These are phyloP conservation scores for Scopus umbretta DNA, from an alignment of 2,113 vertebrate species.

Conservation along the genomic window DNA sequence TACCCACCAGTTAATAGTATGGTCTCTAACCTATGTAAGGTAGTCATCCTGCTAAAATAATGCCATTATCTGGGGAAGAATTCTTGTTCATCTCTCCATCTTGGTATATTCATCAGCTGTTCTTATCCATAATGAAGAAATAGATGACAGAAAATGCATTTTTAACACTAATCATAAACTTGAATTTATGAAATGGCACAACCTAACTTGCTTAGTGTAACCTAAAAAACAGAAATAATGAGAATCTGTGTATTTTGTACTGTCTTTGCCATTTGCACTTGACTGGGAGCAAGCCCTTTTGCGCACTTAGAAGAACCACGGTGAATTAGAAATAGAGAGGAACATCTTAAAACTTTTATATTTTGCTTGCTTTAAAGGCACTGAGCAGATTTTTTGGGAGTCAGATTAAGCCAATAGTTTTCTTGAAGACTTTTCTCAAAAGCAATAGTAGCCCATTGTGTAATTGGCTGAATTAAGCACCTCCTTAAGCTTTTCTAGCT, in stretches of 20 bases:
- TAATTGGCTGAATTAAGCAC: conserved; percentile 48
- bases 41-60: background rate
- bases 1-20: background rate
- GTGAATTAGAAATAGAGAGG: background rate
- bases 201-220: background rate
- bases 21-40: background rate
- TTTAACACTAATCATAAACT: background rate
- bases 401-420: conserved; percentile 22
- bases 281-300: background rate
- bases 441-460: background rate
- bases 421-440: conserved; percentile 16
- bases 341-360: background rate
- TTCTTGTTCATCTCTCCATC: background rate
- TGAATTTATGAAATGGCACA: background rate
- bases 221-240: background rate
- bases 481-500: background rate
- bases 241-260: background rate
- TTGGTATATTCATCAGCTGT: background rate
- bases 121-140: background rate
- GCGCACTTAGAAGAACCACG: background rate
- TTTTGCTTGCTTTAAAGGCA: background rate
- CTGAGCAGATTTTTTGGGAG: background rate
- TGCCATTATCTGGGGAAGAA: background rate
- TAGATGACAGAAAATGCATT: background rate
- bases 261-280: background rate